Evolutionary conservation across 2,888 invertebrate genomes (phyloP), one percentile per base, ranked within the genome.

Genomic region (Bellardia bayeri): DNA sequence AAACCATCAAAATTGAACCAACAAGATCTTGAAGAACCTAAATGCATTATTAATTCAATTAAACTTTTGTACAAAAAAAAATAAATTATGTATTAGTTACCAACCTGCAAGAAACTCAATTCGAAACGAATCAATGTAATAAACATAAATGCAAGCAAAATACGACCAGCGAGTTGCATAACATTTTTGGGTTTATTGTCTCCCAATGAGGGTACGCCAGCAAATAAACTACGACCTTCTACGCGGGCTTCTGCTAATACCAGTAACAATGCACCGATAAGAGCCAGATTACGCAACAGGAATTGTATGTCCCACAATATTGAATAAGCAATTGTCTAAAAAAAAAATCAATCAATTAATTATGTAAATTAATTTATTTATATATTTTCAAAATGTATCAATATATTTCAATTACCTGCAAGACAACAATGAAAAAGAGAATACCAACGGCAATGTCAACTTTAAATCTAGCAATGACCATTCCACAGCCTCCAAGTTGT

Each of bases 221-320:
- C 99, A 94, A 99, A 99, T 81, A 99, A 95, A 91, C 98, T 98
- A 90, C 97, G 97, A 45, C 98, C 98, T 94, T 99, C 99, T 5
- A 97, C 97, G 88, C 98, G 95, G 79, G 98, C 97, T 94, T 99
- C 99, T n/a, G 99, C 99, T 90, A 99, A 93, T 75, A 99, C 97
- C 66, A 99, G 95, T 61, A 99, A 94, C 11, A 99, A 95, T n/a
- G 99, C 99, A 85, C 99, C 99, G 90, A 99, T 98, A 79, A 99
- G 95, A 13, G 99, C 99, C 90, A 99, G 94, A 94, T 99, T 99
- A 88, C 99, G 96, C 89, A 99, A 96, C 87, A 99, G 95, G 94
- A 99, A 99, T 94, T 99, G 99, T 92, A 99, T 93, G 94, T 99
- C 99, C 99, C 99, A 99, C 83, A 99, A 94, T 94, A 99, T 99